Conservation (phyloP, 2,888 invertebrate species). For the Cryptocephalus moraei region DNA sequence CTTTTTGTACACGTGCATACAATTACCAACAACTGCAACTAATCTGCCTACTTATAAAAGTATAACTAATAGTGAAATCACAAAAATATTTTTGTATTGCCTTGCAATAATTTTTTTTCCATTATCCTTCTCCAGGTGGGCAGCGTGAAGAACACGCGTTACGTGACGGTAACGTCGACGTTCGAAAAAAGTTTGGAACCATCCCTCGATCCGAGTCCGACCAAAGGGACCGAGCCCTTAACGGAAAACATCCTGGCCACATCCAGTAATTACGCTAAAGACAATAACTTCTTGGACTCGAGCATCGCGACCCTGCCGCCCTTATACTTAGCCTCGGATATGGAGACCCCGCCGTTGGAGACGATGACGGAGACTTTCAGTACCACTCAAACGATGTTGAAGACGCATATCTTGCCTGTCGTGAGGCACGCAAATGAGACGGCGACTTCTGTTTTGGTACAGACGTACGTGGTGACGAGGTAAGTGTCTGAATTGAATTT, state of each 20-base stretch:
- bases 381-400: constrained; percentile 77
- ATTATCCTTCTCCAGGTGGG: constrained; percentile 53
- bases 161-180: constrained; percentile 79
- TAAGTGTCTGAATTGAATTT: constrained; percentile 6
- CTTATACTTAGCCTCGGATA: constrained; percentile 62
- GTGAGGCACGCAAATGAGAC: constrained; percentile 65
- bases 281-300: constrained; percentile 56
- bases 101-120: too few relatives aligned
- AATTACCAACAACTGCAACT: too few relatives aligned
- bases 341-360: constrained; percentile 78
- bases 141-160: constrained; percentile 76
- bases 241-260: constrained; percentile 83
- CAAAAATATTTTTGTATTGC: too few relatives aligned
- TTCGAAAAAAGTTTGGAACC: constrained; percentile 67
- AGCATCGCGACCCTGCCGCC: constrained; percentile 77
- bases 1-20: too few relatives aligned
- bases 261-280: constrained; percentile 61
- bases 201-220: constrained; percentile 42
- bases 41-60: too few relatives aligned
- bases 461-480: constrained; percentile 80
- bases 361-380: constrained; percentile 86
- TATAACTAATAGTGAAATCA: too few relatives aligned
- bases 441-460: constrained; percentile 70
- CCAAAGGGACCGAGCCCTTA: constrained; percentile 59
- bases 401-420: constrained; percentile 81